Conservation (phyloP, 2,113 vertebrate genomes). For the Manacus vitellinus region DNA sequence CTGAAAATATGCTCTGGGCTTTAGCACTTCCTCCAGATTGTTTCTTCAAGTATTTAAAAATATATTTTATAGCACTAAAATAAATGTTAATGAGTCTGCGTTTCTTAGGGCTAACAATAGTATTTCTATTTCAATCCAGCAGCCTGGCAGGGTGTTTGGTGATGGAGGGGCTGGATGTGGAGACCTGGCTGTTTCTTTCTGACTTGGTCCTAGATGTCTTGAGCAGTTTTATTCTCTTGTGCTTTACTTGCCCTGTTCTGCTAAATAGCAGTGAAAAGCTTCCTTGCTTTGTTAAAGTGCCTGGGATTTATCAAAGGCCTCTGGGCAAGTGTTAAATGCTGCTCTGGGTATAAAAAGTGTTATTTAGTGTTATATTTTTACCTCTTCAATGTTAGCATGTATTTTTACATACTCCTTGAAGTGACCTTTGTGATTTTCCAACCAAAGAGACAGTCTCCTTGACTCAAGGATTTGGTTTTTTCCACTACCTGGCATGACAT, state of each 20-base stretch:
- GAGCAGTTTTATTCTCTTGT: neutral
- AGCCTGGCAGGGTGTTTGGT: neutral
- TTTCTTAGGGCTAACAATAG: constrained; percentile 20
- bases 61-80: constrained; percentile 27
- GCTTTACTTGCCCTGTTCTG: neutral
- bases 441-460: neutral
- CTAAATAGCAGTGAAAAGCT: neutral
- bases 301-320: neutral
- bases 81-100: constrained; percentile 28
- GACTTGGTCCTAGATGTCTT: neutral
- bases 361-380: neutral
- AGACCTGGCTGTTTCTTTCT: neutral
- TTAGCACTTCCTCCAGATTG: constrained; percentile 52
- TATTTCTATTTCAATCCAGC: constrained; percentile 11
- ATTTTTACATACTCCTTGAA: neutral
- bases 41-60: constrained; percentile 48
- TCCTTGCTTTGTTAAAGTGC: neutral
- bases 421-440: constrained; percentile 5
- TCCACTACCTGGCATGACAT: neutral
- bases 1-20: neutral
- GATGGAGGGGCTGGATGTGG: neutral
- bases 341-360: neutral
- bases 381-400: neutral
- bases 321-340: neutral
- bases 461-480: neutral